Conservation (phyloP, 2,797 vertebrate species). For the Brotula barbata region DNA sequence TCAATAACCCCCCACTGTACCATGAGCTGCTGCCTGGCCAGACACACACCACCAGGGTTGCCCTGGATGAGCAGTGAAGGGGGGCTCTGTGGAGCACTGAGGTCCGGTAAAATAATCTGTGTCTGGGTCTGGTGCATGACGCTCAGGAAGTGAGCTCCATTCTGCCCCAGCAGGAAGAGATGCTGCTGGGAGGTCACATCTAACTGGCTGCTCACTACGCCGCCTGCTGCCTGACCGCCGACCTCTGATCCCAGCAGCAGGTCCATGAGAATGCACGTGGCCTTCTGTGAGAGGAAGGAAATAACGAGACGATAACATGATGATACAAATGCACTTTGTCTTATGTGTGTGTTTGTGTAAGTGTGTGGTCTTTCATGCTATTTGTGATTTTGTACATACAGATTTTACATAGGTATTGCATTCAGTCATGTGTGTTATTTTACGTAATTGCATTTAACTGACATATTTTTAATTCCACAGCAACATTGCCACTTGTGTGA, state of each 20-base stretch:
- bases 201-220: constrained; percentile 79
- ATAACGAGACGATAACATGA: not conserved
- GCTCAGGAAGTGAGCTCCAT: constrained; percentile 80
- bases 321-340: not conserved
- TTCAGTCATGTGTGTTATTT: too few relatives aligned
- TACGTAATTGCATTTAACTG: too few relatives aligned
- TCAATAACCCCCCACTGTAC: constrained; percentile 43
- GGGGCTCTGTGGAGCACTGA: constrained; percentile 76
- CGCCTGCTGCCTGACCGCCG: constrained; percentile 43
- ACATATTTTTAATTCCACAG: too few relatives aligned
- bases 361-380: too few relatives aligned
- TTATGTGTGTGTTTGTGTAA: too few relatives aligned
- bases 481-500: too few relatives aligned
- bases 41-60: constrained; percentile 79
- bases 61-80: constrained; percentile 82
- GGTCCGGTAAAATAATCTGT: constrained; percentile 83
- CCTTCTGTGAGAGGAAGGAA: constrained; percentile 69
- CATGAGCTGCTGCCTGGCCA: constrained; percentile 83
- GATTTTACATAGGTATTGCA: too few relatives aligned
- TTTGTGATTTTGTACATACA: too few relatives aligned
- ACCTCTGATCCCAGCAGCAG: constrained; percentile 78
- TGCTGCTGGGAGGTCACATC: constrained; percentile 85
- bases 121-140: constrained; percentile 86
- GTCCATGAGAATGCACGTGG: constrained; percentile 78
- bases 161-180: constrained; percentile 81